Conservation (phyloP, 1,140 invertebrate species). For the Eumaeus atala region DNA sequence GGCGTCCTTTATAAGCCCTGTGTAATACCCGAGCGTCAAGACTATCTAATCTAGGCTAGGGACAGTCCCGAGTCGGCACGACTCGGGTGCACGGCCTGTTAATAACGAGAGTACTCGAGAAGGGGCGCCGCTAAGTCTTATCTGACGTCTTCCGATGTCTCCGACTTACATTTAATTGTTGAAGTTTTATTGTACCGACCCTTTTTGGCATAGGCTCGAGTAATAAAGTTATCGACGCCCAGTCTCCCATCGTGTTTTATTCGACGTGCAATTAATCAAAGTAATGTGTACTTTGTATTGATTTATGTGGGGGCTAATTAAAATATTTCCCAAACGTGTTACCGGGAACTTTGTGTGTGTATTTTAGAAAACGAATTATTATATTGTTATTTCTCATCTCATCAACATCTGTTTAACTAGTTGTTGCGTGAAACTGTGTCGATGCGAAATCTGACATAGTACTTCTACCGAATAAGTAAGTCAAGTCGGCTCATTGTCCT, state of each 20-base stretch:
- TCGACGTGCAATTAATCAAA: not conserved
- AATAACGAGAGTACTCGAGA: constrained; percentile 54
- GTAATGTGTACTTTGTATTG: not conserved
- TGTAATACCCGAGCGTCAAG: constrained; percentile 27
- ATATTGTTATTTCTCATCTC: no score
- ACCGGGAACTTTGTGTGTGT: no score
- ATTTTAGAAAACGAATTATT: no score
- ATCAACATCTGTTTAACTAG: no score
- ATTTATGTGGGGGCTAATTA: no score
- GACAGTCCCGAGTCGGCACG: constrained; percentile 11
- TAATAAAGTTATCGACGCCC: constrained; percentile 16
- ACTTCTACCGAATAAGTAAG: no score
- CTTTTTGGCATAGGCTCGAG: constrained; percentile 20
- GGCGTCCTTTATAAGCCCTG: constrained; percentile 21
- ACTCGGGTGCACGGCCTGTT: constrained; percentile 34
- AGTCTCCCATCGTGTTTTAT: constrained; percentile 14
- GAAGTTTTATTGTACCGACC: constrained; percentile 62
- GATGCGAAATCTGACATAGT: no score
- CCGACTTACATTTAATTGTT: constrained; percentile 66
- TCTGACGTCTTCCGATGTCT: constrained; percentile 48
- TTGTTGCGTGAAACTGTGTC: no score
- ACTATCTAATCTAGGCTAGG: constrained; percentile 34
- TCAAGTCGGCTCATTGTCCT: no score
- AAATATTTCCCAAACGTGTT: no score
- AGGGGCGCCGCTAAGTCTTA: constrained; percentile 56